Conservation (phyloP, 2,888 invertebrate genomes). For the Digitonthophagus gazella region DNA sequence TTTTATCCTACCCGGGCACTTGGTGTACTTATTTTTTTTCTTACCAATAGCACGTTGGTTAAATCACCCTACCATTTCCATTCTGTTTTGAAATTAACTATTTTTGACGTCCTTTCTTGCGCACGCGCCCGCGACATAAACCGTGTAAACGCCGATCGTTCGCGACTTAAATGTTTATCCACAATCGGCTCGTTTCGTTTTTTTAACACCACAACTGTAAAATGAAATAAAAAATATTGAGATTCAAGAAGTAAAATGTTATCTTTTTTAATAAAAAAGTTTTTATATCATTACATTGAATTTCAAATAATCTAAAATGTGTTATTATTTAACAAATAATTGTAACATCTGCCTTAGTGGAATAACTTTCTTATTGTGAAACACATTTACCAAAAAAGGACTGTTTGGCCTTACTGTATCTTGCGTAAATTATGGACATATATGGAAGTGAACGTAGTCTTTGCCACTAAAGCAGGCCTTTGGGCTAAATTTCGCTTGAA, state of each 20-base stretch:
- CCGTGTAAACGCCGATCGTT: neutral
- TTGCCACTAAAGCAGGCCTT: neutral
- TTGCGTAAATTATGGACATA: constrained; percentile 10
- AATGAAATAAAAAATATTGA: too few species aligned
- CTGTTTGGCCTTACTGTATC: neutral
- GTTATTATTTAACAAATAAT: neutral
- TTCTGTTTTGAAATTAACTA: neutral
- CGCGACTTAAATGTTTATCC: neutral
- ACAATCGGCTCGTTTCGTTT: neutral
- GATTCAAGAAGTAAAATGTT: too few species aligned
- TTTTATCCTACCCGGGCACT: constrained; percentile 44
- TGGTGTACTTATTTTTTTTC: neutral
- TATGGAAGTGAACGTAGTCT: neutral
- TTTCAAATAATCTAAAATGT: neutral
- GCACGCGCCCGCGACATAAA: too few species aligned
- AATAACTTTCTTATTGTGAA: constrained; percentile 9
- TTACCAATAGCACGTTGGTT: neutral
- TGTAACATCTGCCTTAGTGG: neutral
- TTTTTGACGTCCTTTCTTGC: neutral
- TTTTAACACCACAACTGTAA: neutral
- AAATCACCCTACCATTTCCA: neutral
- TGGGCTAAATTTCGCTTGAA: neutral
- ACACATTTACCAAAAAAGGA: constrained; percentile 5
- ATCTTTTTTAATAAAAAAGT: too few species aligned
- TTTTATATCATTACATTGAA: neutral